A percentile compares a stretch with the other conserved stretches of the same genome.
These are phyloP conservation scores for Bombus pascuorum DNA, from an alignment of 1,140 invertebrate genomes.

Conservation along the genomic window DNA sequence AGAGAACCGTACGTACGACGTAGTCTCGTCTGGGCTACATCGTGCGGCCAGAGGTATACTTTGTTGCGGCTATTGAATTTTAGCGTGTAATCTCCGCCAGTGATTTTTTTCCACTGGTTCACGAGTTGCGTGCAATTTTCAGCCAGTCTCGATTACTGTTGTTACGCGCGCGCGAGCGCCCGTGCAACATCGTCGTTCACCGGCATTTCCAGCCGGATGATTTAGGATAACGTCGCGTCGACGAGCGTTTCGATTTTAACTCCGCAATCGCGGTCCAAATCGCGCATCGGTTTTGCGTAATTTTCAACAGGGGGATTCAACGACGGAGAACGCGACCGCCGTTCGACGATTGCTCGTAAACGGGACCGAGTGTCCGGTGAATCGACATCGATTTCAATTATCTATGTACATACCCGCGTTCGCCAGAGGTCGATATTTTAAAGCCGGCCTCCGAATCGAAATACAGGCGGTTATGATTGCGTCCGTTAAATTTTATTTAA, in stretches of 20 bases:
- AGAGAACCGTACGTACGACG: background rate
- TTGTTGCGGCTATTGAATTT: slow-evolving; percentile 33
- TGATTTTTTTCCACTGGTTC: background rate
- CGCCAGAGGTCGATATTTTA: slow-evolving; percentile 9
- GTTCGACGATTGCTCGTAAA: slow-evolving; percentile 18
- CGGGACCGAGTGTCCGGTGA: slow-evolving; percentile 10
- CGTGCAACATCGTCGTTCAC: slow-evolving; percentile 17
- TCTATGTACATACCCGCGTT: background rate
- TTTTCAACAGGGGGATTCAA: background rate
- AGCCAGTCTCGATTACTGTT: slow-evolving; percentile 36
- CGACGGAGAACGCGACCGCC: background rate
- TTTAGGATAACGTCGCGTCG: slow-evolving; percentile 23
- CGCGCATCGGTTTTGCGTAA: slow-evolving; percentile 11
- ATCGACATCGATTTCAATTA: slow-evolving; percentile 46
- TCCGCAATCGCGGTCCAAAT: background rate
- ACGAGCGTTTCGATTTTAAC: slow-evolving; percentile 14
- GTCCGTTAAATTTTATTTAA: slow-evolving; percentile 50
- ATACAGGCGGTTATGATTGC: slow-evolving; percentile 29
- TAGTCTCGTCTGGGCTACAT: background rate
- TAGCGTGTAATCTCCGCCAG: slow-evolving; percentile 31
- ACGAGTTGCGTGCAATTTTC: background rate
- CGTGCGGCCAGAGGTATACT: background rate
- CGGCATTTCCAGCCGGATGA: slow-evolving; percentile 3
- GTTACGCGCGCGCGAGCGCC: slow-evolving; percentile 17
- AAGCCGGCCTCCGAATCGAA: slow-evolving; percentile 6